Evolutionary conservation across 2,113 vertebrate genomes (phyloP).

Genomic region (Ptilonorhynchus violaceus): DNA sequence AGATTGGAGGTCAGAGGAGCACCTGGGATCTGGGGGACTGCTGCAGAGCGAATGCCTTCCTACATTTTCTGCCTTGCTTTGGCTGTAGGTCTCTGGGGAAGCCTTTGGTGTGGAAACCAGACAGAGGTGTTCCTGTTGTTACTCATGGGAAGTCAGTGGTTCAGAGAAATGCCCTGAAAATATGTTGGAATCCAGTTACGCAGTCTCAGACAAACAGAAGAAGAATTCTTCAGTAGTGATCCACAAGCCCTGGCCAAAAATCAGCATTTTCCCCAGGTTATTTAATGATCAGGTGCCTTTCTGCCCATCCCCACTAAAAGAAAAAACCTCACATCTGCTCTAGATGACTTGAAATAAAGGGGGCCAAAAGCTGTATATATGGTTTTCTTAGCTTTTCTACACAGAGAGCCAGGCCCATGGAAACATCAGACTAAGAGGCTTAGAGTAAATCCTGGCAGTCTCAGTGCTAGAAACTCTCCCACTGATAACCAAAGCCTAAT

Average conservation of each 20-base stretch:
- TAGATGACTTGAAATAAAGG: slow-evolving; percentile 37
- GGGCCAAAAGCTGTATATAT: background rate
- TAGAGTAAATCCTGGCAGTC: slow-evolving; percentile 63
- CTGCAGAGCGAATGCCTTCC: accelerated
- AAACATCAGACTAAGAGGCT: slow-evolving; percentile 44
- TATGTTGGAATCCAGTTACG: background rate
- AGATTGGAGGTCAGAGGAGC: background rate
- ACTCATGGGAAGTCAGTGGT: background rate
- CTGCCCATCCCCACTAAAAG: background rate
- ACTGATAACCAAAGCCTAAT: slow-evolving; percentile 56
- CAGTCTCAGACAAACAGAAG: background rate
- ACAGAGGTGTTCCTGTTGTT: slow-evolving; percentile 14
- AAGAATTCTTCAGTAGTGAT: background rate
- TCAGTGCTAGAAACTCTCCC: slow-evolving; percentile 27
- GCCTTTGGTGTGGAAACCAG: background rate
- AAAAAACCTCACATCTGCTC: background rate
- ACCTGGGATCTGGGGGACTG: background rate
- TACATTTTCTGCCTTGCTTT: background rate
- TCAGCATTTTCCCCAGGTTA: background rate
- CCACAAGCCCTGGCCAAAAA: background rate
- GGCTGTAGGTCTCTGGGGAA: background rate
- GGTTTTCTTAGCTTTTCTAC: background rate
- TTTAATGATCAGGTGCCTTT: slow-evolving; percentile 1
- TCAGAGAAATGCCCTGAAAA: slow-evolving; percentile 27
- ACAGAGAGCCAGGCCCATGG: background rate